phyloP scores from a whole-genome alignment of 2,113 vertebrate genomes.

The Hiodon tergisus region DNA sequence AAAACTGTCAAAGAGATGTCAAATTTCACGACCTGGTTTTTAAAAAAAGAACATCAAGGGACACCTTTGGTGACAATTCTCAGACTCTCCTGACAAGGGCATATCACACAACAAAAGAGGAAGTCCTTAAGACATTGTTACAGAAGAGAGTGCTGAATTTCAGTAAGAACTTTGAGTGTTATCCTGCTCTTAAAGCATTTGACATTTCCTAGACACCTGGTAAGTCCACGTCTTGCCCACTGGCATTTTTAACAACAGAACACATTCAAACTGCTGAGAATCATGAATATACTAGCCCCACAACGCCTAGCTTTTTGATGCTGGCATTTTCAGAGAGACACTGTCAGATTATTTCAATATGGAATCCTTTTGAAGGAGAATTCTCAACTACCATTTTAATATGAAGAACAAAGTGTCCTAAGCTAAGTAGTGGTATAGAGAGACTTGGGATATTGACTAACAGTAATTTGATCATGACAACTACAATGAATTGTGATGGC shows the following conservation, averaged over 20 bases:
- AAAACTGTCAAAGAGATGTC: constrained; percentile 7
- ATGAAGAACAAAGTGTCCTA: too few relatives aligned
- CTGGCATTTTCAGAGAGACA: background rate
- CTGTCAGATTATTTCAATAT: background rate
- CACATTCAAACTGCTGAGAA: too few relatives aligned
- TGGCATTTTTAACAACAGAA: too few relatives aligned
- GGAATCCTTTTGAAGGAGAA: background rate
- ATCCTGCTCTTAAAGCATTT: too few relatives aligned
- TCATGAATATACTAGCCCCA: too few relatives aligned
- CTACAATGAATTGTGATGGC: too few relatives aligned
- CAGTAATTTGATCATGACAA: too few relatives aligned
- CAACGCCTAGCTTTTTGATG: background rate
- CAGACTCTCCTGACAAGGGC: background rate
- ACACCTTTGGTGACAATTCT: constrained; percentile 4
- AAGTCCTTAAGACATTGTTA: constrained; percentile 20
- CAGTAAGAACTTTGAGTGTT: background rate
- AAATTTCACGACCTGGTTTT: background rate
- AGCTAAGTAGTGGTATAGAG: too few relatives aligned
- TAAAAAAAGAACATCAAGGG: background rate
- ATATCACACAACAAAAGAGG: background rate
- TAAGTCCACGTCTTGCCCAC: too few relatives aligned
- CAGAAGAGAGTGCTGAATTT: constrained; percentile 9
- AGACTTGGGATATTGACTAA: too few relatives aligned
- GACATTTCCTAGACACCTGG: too few relatives aligned
- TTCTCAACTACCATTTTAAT: too few relatives aligned